Percentiles rank a stretch among this genome's conserved stretches.
phyloP scores from a whole-genome alignment of 2,113 vertebrate genomes.

The Orthonyx spaldingii region DNA sequence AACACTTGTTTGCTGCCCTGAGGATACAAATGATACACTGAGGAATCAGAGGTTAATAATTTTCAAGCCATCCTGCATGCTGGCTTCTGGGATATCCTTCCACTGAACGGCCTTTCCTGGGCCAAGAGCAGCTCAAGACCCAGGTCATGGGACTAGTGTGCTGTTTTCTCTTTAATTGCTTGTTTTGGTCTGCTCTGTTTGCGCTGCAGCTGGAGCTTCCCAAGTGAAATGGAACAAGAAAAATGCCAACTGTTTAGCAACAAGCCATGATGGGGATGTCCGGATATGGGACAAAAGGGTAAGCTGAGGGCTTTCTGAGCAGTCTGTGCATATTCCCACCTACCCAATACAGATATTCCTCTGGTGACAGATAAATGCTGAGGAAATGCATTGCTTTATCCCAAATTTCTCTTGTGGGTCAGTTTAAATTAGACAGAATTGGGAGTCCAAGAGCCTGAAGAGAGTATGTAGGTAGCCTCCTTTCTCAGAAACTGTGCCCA shows the following conservation, averaged over 20 bases:
- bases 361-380: neutral
- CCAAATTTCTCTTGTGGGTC: neutral
- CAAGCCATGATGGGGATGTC: slow-evolving; percentile 95
- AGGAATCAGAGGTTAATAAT: neutral
- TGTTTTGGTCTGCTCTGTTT: neutral
- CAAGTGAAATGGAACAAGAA: slow-evolving; percentile 98
- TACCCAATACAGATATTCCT: neutral
- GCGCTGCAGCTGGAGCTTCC: slow-evolving; percentile 88
- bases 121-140: neutral
- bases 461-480: neutral
- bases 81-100: neutral
- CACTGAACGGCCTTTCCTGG: neutral
- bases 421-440: neutral
- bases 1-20: neutral
- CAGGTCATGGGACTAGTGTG: neutral
- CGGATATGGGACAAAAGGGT: slow-evolving; percentile 98
- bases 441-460: neutral
- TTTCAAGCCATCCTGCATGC: neutral
- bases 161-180: neutral
- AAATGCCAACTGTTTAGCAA: slow-evolving; percentile 87
- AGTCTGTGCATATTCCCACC: neutral
- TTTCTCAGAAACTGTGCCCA: neutral
- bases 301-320: slow-evolving; percentile 33
- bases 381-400: neutral
- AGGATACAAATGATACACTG: neutral